Evolutionary conservation across 2,888 invertebrate species (phyloP).

Genomic region (Oscheius sp.): DNA sequence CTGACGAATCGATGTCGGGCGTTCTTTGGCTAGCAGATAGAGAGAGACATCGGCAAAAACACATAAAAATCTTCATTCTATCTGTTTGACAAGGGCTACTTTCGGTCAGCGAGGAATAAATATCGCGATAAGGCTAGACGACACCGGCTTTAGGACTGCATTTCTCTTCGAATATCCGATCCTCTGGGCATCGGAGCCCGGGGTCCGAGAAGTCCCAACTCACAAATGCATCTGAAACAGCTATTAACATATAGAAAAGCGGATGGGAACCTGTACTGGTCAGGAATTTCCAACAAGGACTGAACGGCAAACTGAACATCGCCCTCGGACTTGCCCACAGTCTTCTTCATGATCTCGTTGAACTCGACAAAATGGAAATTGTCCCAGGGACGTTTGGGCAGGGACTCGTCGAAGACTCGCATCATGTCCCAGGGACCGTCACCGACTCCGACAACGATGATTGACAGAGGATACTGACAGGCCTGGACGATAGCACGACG

Average conservation of each 20-base stretch:
- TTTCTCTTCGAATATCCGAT: slow-evolving; percentile 52
- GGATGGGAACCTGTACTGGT: slow-evolving; percentile 73
- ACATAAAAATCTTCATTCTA: slow-evolving; percentile 22
- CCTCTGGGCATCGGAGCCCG: slow-evolving; percentile 50
- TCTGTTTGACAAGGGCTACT: background rate
- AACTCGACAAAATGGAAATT: slow-evolving; percentile 78
- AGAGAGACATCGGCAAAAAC: background rate
- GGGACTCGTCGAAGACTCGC: slow-evolving; percentile 76
- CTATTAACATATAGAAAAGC: background rate
- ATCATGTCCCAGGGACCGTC: slow-evolving; percentile 78
- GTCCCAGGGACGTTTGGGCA: slow-evolving; percentile 77
- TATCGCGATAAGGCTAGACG: background rate
- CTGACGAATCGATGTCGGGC: slow-evolving; percentile 8
- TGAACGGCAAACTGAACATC: slow-evolving; percentile 74
- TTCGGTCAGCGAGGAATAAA: slow-evolving; percentile 6
- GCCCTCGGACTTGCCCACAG: slow-evolving; percentile 44
- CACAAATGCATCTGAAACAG: slow-evolving; percentile 55
- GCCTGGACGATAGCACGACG: slow-evolving; percentile 76
- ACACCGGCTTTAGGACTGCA: slow-evolving; percentile 29
- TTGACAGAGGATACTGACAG: slow-evolving; percentile 76
- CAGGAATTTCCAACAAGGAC: slow-evolving; percentile 77
- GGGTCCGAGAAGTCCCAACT: slow-evolving; percentile 56
- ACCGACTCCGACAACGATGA: slow-evolving; percentile 77
- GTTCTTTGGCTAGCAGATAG: background rate
- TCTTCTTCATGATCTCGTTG: slow-evolving; percentile 68